These are phyloP conservation scores for Ornithorhynchus anatinus DNA, from an alignment of 2,113 vertebrate species.

Conservation along the genomic window DNA sequence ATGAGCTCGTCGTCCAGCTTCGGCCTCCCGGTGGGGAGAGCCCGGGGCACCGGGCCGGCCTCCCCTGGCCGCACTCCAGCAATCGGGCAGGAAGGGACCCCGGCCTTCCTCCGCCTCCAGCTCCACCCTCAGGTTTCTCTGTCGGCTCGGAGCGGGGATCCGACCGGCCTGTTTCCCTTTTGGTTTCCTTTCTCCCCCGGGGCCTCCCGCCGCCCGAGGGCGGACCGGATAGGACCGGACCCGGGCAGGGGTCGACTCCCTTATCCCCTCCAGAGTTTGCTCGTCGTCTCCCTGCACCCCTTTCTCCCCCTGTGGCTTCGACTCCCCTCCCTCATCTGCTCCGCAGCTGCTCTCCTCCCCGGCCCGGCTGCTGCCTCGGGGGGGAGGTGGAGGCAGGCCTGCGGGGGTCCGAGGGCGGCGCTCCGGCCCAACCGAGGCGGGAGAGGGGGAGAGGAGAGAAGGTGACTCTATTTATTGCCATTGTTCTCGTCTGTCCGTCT, in stretches of 20 bases:
- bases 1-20: no score
- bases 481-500: no score
- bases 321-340: neutral
- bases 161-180: no score
- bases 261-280: no score
- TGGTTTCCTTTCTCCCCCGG: no score
- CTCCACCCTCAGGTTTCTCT: neutral
- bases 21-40: no score
- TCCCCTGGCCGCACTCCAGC: slow-evolving; percentile 5
- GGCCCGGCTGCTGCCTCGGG: neutral
- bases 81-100: slow-evolving; percentile 1
- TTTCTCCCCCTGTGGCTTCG: neutral
- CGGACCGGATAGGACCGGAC: no score
- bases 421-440: neutral
- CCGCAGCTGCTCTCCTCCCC: neutral
- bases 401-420: no score
- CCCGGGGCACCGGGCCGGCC: neutral
- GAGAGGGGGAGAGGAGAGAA: neutral
- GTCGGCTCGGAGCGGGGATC: no score
- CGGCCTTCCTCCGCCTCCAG: slow-evolving; percentile 16
- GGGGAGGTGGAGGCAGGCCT: no score
- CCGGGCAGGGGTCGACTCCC: no score
- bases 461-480: neutral
- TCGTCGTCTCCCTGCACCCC: neutral
- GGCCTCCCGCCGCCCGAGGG: no score